Evolutionary conservation across 2,797 vertebrate genomes (phyloP), one percentile per base, ranked within the genome.

Genomic region (Diplodus sargus): DNA sequence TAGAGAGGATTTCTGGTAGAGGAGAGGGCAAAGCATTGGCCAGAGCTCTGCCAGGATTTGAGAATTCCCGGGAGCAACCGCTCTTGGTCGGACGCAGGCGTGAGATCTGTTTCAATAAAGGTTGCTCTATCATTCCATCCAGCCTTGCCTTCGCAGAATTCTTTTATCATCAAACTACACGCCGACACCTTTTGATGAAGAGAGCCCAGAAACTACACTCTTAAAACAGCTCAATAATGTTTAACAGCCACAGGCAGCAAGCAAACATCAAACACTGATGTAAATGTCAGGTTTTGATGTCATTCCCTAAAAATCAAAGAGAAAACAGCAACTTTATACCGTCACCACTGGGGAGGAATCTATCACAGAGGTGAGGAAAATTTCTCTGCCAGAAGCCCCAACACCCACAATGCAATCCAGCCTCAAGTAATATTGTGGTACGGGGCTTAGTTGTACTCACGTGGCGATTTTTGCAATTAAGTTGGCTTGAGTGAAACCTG

Each of bases 231-330:
- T 68, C 23, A 45, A 74, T 52, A 16, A 52, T 62, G 23, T 74
- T 51, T 12, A 49, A 72, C 18, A 28, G 57, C 69, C 16, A 43
- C 23, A 3, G 23, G 47, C 51, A 13, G n/a, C 1, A 14, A 48
- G 34, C 30, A 76, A 49, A 60, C 4, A 34, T 80, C 25, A 69
- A 47, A 60, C 49, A 20, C n/a, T 51, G 52, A 54, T 18, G 34
- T 63, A 64, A 74, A 82, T 60, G 69, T 22, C 64, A 76, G 49
- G 45, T 54, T 80, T 69, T 70, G 54, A 49, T 52, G 66, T 54
- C 58, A 34, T 58, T 60, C 14, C 42, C 63, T 43, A 20, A 56
- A 22, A 74, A 59, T 68, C 65, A 74, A 76, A 77, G 51, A 67
- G 22, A 14, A 14, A 39, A 66, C 25, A 39, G 57, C 18, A 58